Evolutionary conservation across 1,140 invertebrate genomes (phyloP), one percentile per base, ranked within the genome.

Genomic region (Diorhabda carinulata): DNA sequence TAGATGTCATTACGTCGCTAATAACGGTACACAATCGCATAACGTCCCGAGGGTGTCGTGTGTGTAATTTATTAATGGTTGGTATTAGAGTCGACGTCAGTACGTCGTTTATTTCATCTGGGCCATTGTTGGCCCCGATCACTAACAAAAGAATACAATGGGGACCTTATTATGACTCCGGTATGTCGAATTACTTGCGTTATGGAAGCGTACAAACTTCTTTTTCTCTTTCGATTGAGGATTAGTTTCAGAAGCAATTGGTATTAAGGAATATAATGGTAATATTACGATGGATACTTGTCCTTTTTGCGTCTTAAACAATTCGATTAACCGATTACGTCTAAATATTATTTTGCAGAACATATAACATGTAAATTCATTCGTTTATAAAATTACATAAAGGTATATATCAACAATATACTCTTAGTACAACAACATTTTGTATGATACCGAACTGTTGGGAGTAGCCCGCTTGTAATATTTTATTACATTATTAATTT

Each of bases 41-140:
- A 75, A 73, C 77, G 75, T 70, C 80, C 76, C 78, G 56, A 59
- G 80, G 80, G 80, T 79, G 78, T 75, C 74, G 74, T 80, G 76
- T 73, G 70, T 71, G 77, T 79, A 80, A 81, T 81, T 81, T 81
- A 81, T 81, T 80, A 79, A 80, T 79, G 77, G 76, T 74, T 73
- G 75, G 77, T 72, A 79, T 79, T 79, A 79, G 77, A 74, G 67
- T 67, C 78, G 63, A 56, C 63, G 63, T n/a, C 43, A 44, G n/a
- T 57, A 56, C 63, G 63, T 64, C 63, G 63, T 52, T 45, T 64
- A 45, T 64, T 64, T 64, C 52, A 62, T 77, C 75, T 78, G 72
- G 63, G 43, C 63, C 66, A 69, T 69, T 73, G 71, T 77, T 72
- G 72, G 64, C 61, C 44, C 52, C 66, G 56, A 43, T 68, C 65